Evolutionary conservation across 2,113 vertebrate genomes (phyloP).

Genomic region (Hypomesus transpacificus): DNA sequence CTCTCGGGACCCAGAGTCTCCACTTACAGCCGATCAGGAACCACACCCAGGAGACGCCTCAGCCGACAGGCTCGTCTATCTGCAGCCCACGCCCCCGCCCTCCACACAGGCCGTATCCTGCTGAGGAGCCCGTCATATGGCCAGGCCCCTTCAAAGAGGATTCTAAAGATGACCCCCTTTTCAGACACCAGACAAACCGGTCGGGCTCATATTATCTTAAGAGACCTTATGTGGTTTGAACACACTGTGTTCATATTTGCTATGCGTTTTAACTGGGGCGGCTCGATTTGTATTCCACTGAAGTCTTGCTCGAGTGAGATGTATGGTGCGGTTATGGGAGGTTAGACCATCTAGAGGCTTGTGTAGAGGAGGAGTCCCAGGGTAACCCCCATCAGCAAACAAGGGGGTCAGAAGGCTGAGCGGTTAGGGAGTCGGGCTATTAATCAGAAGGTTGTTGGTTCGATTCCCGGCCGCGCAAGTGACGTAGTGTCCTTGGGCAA

Average conservation of each 20-base stretch:
- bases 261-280: no score
- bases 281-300: no score
- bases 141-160: conserved; percentile 29
- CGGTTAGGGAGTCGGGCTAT: no score
- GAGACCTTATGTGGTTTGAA: not conserved
- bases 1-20: conserved; percentile 24
- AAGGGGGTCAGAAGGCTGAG: no score
- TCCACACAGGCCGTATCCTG: conserved; percentile 38
- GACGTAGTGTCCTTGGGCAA: no score
- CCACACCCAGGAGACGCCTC: conserved; percentile 52
- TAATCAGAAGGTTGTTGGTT: no score
- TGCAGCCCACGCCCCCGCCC: conserved; percentile 24
- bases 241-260: no score
- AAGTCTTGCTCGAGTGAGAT: no score
- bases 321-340: no score
- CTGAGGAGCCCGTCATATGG: conserved; percentile 33
- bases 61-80: conserved; percentile 33
- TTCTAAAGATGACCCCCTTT: conserved; percentile 34
- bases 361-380: no score
- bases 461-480: no score
- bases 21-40: conserved; percentile 41
- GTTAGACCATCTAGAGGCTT: no score
- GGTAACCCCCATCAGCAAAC: conserved; percentile 11
- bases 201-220: conserved; percentile 17
- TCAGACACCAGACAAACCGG: conserved; percentile 45